Conservation (phyloP, 1,140 invertebrate species). For the Colletes gigas region DNA sequence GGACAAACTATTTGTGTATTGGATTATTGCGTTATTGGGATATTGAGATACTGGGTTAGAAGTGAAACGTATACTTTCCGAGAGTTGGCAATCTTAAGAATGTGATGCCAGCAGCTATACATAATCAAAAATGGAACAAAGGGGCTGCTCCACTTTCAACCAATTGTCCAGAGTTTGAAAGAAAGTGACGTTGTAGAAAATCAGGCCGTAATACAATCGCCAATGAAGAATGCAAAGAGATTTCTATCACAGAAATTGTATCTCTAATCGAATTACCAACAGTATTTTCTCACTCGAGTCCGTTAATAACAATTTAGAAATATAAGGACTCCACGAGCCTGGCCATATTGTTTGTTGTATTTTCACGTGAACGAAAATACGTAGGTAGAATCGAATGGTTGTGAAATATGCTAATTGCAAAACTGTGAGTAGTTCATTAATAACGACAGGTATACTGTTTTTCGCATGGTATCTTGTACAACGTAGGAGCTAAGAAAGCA, state of each 20-base stretch:
- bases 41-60: neutral
- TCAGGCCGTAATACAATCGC: constrained; percentile 40
- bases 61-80: neutral
- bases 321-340: neutral
- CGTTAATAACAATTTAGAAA: neutral
- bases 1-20: neutral
- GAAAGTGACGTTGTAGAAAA: constrained; percentile 51
- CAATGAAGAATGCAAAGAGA: constrained; percentile 8
- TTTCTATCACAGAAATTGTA: constrained; percentile 8
- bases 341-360: neutral
- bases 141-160: constrained; percentile 42
- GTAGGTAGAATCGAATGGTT: too few species aligned
- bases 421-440: too few species aligned
- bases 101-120: constrained; percentile 37
- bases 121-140: constrained; percentile 52
- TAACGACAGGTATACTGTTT: too few species aligned
- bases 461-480: too few species aligned
- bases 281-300: neutral
- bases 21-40: neutral
- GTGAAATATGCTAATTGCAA: too few species aligned
- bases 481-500: too few species aligned
- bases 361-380: neutral
- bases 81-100: constrained; percentile 39
- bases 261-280: neutral
- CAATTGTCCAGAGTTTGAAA: constrained; percentile 48